Percentiles rank a stretch among this genome's conserved stretches.
phyloP scores from a whole-genome alignment of 2,888 invertebrate genomes.

The Mechanitis mazaeus region DNA sequence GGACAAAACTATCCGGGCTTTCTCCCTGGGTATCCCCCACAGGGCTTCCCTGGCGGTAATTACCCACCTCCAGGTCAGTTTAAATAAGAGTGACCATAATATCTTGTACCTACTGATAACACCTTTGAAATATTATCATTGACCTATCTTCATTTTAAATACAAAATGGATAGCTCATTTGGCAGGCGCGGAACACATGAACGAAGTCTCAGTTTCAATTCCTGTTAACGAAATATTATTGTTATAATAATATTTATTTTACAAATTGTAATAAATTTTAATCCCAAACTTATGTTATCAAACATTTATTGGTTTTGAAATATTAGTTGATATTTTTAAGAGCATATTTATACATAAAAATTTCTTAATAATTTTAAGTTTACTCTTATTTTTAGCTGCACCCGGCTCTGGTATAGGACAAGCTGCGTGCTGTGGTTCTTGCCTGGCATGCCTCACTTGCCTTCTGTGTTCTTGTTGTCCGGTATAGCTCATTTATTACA shows the following conservation, averaged over 20 bases:
- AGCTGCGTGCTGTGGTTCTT: constrained; percentile 28
- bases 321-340: no score
- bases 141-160: no score
- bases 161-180: no score
- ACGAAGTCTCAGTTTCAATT: no score
- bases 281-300: neutral
- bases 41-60: constrained; percentile 17
- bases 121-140: no score
- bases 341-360: no score
- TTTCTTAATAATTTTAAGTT: no score
- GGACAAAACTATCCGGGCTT: constrained; percentile 18
- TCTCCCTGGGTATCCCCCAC: constrained; percentile 20
- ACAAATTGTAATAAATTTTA: no score
- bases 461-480: constrained; percentile 41
- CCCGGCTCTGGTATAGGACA: constrained; percentile 14
- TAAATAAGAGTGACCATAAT: neutral
- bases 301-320: neutral
- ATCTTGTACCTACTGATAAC: neutral
- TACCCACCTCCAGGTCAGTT: constrained; percentile 17
- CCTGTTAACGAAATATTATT: no score
- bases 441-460: constrained; percentile 39
- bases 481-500: constrained; percentile 12
- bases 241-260: no score
- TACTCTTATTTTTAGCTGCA: constrained; percentile 7
- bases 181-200: no score